Evolutionary conservation across 2,888 invertebrate species (phyloP).

Genomic region (Monochamus alternatus): DNA sequence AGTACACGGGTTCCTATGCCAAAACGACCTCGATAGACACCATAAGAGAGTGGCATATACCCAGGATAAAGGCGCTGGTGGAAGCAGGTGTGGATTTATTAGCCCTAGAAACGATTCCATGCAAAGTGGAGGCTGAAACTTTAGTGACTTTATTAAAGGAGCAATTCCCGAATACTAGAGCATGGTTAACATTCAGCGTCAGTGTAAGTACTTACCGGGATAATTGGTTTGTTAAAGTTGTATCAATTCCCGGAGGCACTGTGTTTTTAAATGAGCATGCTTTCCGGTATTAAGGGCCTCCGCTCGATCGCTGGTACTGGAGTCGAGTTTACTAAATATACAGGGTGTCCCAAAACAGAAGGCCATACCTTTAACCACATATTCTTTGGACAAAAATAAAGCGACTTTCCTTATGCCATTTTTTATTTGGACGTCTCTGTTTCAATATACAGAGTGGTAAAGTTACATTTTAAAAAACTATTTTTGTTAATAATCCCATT

Average conservation of each 20-base stretch:
- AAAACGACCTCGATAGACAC: constrained; percentile 76
- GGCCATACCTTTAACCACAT: no score
- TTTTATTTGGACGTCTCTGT: no score
- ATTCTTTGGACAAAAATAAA: no score
- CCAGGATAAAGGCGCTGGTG: constrained; percentile 84
- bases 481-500: no score
- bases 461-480: no score
- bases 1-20: constrained; percentile 91
- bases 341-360: no score
- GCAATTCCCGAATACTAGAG: constrained; percentile 84
- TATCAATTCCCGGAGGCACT: not conserved
- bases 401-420: no score
- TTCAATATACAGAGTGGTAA: no score
- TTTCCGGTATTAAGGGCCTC: no score
- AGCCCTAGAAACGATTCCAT: constrained; percentile 94
- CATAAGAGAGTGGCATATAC: constrained; percentile 89
- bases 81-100: constrained; percentile 88
- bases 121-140: constrained; percentile 86
- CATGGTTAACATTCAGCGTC: constrained; percentile 93
- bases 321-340: no score
- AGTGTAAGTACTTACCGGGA: constrained; percentile 74
- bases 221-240: constrained; percentile 6
- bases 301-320: no score
- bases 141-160: constrained; percentile 82
- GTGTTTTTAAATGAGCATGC: not conserved